Conservation (phyloP, 2,888 invertebrate genomes). For the Chironomus tentans region DNA sequence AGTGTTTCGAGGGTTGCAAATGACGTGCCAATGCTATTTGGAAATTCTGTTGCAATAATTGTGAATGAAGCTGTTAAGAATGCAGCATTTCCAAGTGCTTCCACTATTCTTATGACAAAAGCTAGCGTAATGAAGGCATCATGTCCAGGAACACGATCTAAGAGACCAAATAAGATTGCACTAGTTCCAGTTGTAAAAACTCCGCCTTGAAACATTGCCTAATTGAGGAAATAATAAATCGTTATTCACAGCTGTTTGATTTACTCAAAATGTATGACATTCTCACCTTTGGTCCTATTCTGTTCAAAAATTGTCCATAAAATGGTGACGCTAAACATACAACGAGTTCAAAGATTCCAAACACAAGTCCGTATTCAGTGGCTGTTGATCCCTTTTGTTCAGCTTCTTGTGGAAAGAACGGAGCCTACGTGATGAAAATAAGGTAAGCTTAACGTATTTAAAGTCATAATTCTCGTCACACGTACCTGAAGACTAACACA, state of each 20-base stretch:
- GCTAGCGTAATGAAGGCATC: conserved; percentile 64
- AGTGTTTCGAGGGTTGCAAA: conserved; percentile 81
- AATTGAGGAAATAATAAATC: not conserved
- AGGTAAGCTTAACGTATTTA: not conserved
- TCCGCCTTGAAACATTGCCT: conserved; percentile 66
- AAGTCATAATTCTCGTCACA: not conserved
- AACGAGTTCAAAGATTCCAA: conserved; percentile 75
- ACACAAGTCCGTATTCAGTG: conserved; percentile 77
- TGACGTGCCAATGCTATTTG: conserved; percentile 72
- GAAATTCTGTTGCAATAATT: conserved; percentile 80
- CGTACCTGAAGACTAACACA: conserved; percentile 56
- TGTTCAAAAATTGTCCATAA: conserved; percentile 69
- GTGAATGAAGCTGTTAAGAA: conserved; percentile 80
- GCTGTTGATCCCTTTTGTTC: conserved; percentile 71
- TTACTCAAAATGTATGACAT: not conserved
- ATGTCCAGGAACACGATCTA: conserved; percentile 43
- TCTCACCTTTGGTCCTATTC: conserved; percentile 59
- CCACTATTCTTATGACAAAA: conserved; percentile 68
- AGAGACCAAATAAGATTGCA: conserved; percentile 65
- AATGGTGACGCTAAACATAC: conserved; percentile 75
- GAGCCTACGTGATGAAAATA: conserved; percentile 50
- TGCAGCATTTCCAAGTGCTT: conserved; percentile 79
- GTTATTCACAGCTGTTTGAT: not conserved
- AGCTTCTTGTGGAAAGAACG: conserved; percentile 75
- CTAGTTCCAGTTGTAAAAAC: conserved; percentile 75